Percentiles rank a stretch among this genome's conserved stretches.
phyloP scores from a whole-genome alignment of 2,113 vertebrate genomes.

The Cichladusa arquata region DNA sequence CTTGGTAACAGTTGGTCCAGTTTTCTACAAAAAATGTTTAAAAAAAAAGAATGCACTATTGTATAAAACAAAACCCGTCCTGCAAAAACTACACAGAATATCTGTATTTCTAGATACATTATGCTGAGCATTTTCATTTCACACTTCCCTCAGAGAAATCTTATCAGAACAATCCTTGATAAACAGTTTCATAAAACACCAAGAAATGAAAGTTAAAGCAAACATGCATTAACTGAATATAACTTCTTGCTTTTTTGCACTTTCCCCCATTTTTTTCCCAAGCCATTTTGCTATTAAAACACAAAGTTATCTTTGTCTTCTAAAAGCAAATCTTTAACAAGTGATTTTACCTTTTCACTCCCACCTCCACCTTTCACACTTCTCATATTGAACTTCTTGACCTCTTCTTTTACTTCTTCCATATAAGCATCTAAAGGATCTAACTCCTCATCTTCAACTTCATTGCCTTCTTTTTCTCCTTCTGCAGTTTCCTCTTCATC shows the following conservation, averaged over 20 bases:
- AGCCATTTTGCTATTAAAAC: not conserved
- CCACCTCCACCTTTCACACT: slow-evolving; percentile 86
- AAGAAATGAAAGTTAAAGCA: not conserved
- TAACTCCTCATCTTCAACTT: slow-evolving; percentile 86
- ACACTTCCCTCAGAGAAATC: not conserved
- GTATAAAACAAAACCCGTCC: not conserved
- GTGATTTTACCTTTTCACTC: slow-evolving; percentile 87
- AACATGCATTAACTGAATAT: not conserved
- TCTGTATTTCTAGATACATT: not conserved
- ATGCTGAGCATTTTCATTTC: not conserved
- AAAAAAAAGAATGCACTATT: not conserved
- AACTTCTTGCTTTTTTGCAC: not conserved
- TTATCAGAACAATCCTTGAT: not conserved
- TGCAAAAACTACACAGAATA: not conserved
- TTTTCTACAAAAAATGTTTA: slow-evolving; percentile 77
- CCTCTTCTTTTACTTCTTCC: slow-evolving; percentile 99
- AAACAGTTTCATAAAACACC: not conserved
- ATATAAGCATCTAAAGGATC: slow-evolving; percentile 97
- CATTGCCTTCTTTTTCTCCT: slow-evolving; percentile 80
- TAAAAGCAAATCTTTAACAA: not conserved
- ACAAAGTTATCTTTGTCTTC: not conserved
- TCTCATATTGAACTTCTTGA: slow-evolving; percentile 98
- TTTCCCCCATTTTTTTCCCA: not conserved
- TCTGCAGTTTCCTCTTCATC: slow-evolving; percentile 84
- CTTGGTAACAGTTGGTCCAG: slow-evolving; percentile 91